Evolutionary conservation across 1,140 invertebrate species (phyloP), one percentile per base, ranked within the genome.

Genomic region (Samia ricini): DNA sequence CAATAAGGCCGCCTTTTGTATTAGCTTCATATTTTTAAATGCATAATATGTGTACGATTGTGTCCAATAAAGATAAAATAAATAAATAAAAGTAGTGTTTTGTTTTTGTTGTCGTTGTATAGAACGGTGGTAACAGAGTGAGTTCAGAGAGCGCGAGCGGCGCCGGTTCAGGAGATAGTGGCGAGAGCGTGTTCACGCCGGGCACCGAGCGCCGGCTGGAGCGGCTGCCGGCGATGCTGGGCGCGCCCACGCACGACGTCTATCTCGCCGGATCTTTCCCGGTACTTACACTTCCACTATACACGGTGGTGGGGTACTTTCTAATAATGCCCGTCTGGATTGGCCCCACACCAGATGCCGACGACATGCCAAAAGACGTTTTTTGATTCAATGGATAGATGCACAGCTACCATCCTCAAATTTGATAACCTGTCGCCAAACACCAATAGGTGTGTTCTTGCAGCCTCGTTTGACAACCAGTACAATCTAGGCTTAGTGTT

Each of bases 261-360:
- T 93, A 91, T 75, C 84, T 93, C 18, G 92, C 91, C 12, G 92
- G 92, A 22, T 82, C 90, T 4, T 89, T 91, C 64, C 83, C 85
- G 8, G 91, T 92, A 54, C 76, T 77, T 50, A 23, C 21, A 29
- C 50, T 29, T 6, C 18, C n/a, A 20, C 7, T 42, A 15, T 15
- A 42, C 33, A 42, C 33, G 4, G n/a, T n/a, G n/a, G n/a, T n/a
- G n/a, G n/a, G n/a, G n/a, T n/a, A n/a, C n/a, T n/a, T n/a, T n/a
- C n/a, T n/a, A n/a, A n/a, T n/a, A n/a, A n/a, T n/a, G n/a, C n/a
- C n/a, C n/a, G n/a, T n/a, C n/a, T n/a, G n/a, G n/a, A n/a, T n/a
- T n/a, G n/a, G n/a, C n/a, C n/a, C n/a, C n/a, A n/a, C n/a, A n/a
- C n/a, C n/a, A n/a, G n/a, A n/a, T n/a, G n/a, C n/a, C n/a, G n/a